A percentile compares a stretch with the other conserved stretches of the same genome.
These are phyloP conservation scores for Trichoplusia ni DNA, from an alignment of 1,140 invertebrate genomes.

Conservation along the genomic window DNA sequence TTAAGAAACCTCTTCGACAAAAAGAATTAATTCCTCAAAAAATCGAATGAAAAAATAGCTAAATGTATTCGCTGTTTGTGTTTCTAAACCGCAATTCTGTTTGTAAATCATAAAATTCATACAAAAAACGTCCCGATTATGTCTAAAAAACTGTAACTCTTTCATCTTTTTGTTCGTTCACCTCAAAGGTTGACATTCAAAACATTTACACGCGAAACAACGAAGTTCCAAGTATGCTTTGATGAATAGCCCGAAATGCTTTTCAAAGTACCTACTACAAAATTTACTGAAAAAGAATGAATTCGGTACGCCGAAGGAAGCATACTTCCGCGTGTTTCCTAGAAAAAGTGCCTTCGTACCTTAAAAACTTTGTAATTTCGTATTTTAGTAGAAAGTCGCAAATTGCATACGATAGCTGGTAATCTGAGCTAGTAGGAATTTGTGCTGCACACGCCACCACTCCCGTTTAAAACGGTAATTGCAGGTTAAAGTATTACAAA, in stretches of 20 bases:
- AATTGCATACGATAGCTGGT: slow-evolving; percentile 10
- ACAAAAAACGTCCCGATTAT: too few relatives aligned
- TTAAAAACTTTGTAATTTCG: background rate
- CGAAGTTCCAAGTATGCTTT: slow-evolving; percentile 23
- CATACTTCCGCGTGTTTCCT: background rate
- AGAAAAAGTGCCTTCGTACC: background rate
- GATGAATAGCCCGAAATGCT: slow-evolving; percentile 4
- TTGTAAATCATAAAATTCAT: too few relatives aligned
- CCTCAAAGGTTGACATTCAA: slow-evolving; percentile 5
- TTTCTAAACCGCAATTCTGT: too few relatives aligned
- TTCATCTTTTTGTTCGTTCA: too few relatives aligned
- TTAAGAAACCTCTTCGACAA: too few relatives aligned
- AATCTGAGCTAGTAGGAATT: slow-evolving; percentile 10
- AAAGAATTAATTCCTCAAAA: too few relatives aligned
- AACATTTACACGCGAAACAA: slow-evolving; percentile 10
- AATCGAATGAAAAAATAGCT: too few relatives aligned
- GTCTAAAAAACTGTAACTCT: too few relatives aligned
- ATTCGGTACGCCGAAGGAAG: background rate
- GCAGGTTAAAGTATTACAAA: slow-evolving; percentile 21
- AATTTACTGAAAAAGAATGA: slow-evolving; percentile 10
- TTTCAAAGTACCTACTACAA: slow-evolving; percentile 2
- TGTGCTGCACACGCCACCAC: slow-evolving; percentile 4
- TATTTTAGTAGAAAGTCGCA: background rate
- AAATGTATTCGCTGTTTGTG: too few relatives aligned
- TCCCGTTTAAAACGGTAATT: slow-evolving; percentile 20